phyloP scores from a whole-genome alignment of 2,888 invertebrate genomes.

The Lepetodrilus schrolli region DNA sequence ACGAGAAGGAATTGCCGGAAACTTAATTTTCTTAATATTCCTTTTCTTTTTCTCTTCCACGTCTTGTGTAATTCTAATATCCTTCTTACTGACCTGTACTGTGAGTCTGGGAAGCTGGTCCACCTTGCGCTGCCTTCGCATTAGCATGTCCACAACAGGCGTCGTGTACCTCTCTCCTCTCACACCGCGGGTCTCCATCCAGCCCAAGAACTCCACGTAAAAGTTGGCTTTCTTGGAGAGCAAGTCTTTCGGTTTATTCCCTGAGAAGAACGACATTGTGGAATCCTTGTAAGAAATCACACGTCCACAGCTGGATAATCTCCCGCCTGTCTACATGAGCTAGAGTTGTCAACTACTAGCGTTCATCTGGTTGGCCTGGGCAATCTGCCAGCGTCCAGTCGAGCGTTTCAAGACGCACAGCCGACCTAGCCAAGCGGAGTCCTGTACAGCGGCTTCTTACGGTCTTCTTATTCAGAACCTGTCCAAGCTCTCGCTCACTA shows the following conservation, averaged over 20 bases:
- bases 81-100: conserved; percentile 83
- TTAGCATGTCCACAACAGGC: conserved; percentile 88
- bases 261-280: conserved; percentile 38
- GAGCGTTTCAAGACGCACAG: neutral
- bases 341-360: neutral
- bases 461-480: too few species aligned
- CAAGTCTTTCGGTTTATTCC: conserved; percentile 39
- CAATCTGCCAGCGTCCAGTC: neutral
- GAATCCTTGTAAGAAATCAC: neutral
- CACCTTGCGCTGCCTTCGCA: conserved; percentile 88
- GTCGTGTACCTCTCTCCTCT: conserved; percentile 88
- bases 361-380: neutral
- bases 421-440: neutral
- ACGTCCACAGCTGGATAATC: neutral
- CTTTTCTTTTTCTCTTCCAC: conserved; percentile 75
- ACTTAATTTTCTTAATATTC: conserved; percentile 83
- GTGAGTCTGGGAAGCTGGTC: conserved; percentile 87
- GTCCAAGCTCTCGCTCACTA: too few species aligned
- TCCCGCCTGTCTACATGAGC: neutral
- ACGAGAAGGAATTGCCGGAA: conserved; percentile 76
- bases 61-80: conserved; percentile 93
- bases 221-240: conserved; percentile 73
- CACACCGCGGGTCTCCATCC: conserved; percentile 92
- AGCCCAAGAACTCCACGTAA: conserved; percentile 86
- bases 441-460: too few species aligned